Conservation (phyloP, 2,888 invertebrate genomes). For the Oligia latruncula region DNA sequence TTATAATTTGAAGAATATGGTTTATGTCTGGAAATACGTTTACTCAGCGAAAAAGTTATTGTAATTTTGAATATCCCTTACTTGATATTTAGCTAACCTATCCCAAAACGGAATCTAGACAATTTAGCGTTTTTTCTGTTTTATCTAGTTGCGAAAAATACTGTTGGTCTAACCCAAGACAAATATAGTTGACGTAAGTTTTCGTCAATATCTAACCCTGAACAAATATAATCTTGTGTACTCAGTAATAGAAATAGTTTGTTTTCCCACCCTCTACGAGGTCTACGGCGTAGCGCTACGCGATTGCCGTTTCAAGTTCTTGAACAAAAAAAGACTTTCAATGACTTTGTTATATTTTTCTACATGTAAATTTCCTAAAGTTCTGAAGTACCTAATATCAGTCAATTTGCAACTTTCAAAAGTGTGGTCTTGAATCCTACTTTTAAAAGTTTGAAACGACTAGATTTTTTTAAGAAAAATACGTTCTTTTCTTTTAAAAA, state of each 20-base stretch:
- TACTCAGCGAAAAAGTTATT: neutral
- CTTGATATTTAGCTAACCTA: neutral
- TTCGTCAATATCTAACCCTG: constrained; percentile 46
- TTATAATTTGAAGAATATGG: neutral
- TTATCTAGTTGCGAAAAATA: constrained; percentile 42
- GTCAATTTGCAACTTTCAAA: constrained; percentile 51
- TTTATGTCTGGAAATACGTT: neutral
- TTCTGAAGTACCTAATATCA: constrained; percentile 58
- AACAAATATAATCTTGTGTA: constrained; percentile 57
- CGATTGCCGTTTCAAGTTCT: constrained; percentile 34
- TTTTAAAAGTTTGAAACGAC: constrained; percentile 25
- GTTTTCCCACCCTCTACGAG: constrained; percentile 52
- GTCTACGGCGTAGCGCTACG: constrained; percentile 62
- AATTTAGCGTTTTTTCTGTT: constrained; percentile 10
- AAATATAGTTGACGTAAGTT: constrained; percentile 40
- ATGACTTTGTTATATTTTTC: constrained; percentile 60
- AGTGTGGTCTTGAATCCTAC: constrained; percentile 38
- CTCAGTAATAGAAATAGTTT: constrained; percentile 56
- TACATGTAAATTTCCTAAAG: constrained; percentile 50
- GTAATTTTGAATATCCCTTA: neutral
- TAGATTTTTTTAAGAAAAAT: constrained; percentile 7
- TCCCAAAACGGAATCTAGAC: neutral
- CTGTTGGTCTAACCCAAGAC: constrained; percentile 22
- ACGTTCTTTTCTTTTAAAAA: too few relatives aligned
- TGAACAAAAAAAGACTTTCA: constrained; percentile 55